Evolutionary conservation across 2,888 invertebrate genomes (phyloP), one percentile per base, ranked within the genome.

Genomic region (Drosophila helvetica): DNA sequence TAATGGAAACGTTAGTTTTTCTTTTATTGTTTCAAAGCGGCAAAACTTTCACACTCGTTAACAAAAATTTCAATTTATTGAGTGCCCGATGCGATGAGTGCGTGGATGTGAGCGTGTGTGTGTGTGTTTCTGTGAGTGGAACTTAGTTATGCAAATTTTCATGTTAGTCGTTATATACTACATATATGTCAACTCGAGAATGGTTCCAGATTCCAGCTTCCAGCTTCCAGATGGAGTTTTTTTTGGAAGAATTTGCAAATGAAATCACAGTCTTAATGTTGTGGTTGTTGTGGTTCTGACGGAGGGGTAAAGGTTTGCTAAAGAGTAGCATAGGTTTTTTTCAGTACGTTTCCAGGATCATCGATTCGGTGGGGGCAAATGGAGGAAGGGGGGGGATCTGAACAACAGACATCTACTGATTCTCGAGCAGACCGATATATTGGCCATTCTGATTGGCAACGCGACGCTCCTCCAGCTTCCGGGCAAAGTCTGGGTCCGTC

Each of bases 371-470:
- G 65, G 65, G 65, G 65, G 64, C 4, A 22, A 22, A 22, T 25
- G 18, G 17, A 27, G 17, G 25, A 12, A 25, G 22, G 22, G 48
- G 48, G 27, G 1, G 46, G 48, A 2, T 15, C 30, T 7, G 18
- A 43, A 30, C 9, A 8, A 30, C 27, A 30, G 2, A 30, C 27
- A 30, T 70, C 58, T 80, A 86, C 56, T 82, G 82, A 72, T 91
- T 91, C 76, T 91, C 91, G 67, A 91, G 79, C 67, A 90, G 70
- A 8, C 91, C 91, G 38, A 91, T 93, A 91, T 95, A 95, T 75
- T 93, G 93, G 33, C 95, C 95, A 84, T 94, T 94, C 92, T 94
- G 94, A 89, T 95, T 94, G 70, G 94, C 93, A 55, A 88, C 74
- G 38, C 91, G 90, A 17, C 91, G 90, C 67, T 91, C 91, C 65